Percentiles rank a stretch among this genome's conserved stretches.
Conservation (phyloP, 2,113 vertebrate genomes). For the Symphodus melops region DNA sequence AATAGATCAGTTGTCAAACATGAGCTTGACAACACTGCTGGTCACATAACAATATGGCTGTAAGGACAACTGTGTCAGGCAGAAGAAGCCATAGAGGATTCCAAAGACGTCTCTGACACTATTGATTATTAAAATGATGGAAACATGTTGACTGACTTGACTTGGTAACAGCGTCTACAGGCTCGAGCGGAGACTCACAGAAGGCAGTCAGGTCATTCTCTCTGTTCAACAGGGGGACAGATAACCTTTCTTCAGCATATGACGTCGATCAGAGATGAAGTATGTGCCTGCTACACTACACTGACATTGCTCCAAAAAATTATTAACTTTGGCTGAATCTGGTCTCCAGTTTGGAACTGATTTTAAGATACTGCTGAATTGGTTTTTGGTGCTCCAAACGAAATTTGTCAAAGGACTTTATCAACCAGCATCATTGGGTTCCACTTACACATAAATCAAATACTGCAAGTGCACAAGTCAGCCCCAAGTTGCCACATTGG, state of each 20-base stretch:
- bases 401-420: too few species aligned
- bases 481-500: too few species aligned
- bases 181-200: conserved; percentile 9
- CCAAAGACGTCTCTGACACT: conserved; percentile 54
- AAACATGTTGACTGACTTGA: conserved; percentile 56
- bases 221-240: conserved; percentile 42
- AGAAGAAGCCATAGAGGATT: conserved; percentile 25
- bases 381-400: too few species aligned
- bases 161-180: conserved; percentile 19
- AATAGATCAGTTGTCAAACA: conserved; percentile 10
- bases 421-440: too few species aligned
- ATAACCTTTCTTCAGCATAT: conserved; percentile 61
- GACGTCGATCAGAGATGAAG: conserved; percentile 52
- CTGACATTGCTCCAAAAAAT: too few species aligned
- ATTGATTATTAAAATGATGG: conserved; percentile 62
- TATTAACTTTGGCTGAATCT: too few species aligned
- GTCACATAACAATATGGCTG: conserved; percentile 48
- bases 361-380: too few species aligned
- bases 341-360: too few species aligned
- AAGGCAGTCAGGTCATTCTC: conserved; percentile 19
- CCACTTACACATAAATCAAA: too few species aligned
- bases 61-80: conserved; percentile 31
- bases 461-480: too few species aligned
- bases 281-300: background rate
- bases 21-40: background rate